Conservation (phyloP, 2,797 vertebrate genomes). For the Urosaurus nigricauda region DNA sequence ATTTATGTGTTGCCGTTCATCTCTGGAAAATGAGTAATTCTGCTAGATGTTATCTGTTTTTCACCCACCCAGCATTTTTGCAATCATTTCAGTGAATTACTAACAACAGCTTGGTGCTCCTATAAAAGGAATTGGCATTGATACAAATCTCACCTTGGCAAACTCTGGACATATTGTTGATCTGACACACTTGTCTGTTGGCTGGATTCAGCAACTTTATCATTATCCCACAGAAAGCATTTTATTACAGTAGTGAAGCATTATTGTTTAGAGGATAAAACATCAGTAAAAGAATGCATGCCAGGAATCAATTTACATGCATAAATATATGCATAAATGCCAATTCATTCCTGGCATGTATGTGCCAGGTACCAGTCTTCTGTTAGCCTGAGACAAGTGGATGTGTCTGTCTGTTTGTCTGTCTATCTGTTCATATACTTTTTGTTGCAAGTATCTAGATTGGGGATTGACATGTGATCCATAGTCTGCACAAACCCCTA, state of each 20-base stretch:
- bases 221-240: too few relatives aligned
- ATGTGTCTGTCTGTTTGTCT: too few relatives aligned
- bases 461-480: too few relatives aligned
- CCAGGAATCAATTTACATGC: too few relatives aligned
- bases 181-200: background rate
- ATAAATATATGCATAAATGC: too few relatives aligned
- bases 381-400: background rate
- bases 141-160: constrained; percentile 13
- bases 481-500: too few relatives aligned
- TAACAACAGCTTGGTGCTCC: background rate
- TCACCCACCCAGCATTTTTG: background rate
- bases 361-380: background rate
- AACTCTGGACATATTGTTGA: constrained; percentile 5
- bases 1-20: background rate
- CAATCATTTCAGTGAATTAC: background rate
- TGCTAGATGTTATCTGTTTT: background rate
- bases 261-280: background rate
- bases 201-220: background rate
- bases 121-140: background rate
- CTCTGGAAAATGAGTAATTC: background rate
- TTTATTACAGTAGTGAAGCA: background rate
- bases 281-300: background rate
- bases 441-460: background rate
- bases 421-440: too few relatives aligned
- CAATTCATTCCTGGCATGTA: too few relatives aligned